phyloP scores from a whole-genome alignment of 1,140 invertebrate species.

The Drosophila nasuta region DNA sequence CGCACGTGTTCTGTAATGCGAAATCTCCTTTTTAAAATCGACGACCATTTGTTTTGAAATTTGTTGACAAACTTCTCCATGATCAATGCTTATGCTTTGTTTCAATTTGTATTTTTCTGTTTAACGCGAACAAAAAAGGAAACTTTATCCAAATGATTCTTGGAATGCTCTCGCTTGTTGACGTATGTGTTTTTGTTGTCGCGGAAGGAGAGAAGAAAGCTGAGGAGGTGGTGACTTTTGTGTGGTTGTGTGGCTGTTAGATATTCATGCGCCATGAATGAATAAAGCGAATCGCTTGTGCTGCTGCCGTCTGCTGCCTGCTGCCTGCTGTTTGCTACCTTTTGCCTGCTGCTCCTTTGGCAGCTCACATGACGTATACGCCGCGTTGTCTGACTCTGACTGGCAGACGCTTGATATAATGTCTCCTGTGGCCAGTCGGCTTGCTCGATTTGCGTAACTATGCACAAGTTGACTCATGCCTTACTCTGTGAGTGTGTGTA shows the following conservation, averaged over 20 bases:
- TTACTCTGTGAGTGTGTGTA: constrained; percentile 8
- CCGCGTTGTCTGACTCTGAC: constrained; percentile 61
- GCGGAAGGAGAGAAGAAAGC: too few relatives aligned
- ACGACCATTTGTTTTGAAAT: not conserved
- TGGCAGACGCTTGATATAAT: constrained; percentile 62
- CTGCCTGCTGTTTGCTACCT: constrained; percentile 39
- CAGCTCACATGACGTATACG: constrained; percentile 65
- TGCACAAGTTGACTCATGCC: constrained; percentile 74
- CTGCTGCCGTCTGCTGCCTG: constrained; percentile 23
- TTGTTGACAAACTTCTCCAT: not conserved
- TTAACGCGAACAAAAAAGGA: not conserved
- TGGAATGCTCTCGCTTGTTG: constrained; percentile 7
- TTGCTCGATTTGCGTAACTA: constrained; percentile 73
- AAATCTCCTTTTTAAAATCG: constrained; percentile 23
- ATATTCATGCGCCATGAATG: constrained; percentile 69
- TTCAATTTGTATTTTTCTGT: not conserved
- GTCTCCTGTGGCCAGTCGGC: constrained; percentile 67
- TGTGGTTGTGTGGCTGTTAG: constrained; percentile 49
- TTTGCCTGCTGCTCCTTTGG: constrained; percentile 39
- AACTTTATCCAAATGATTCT: not conserved
- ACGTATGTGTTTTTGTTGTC: constrained; percentile 1
- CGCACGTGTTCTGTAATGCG: constrained; percentile 41
- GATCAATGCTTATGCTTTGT: not conserved
- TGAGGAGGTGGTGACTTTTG: constrained; percentile 4
- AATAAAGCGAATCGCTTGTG: constrained; percentile 63